Evolutionary conservation across 2,888 invertebrate genomes (phyloP).

Genomic region (Bugula neritina): DNA sequence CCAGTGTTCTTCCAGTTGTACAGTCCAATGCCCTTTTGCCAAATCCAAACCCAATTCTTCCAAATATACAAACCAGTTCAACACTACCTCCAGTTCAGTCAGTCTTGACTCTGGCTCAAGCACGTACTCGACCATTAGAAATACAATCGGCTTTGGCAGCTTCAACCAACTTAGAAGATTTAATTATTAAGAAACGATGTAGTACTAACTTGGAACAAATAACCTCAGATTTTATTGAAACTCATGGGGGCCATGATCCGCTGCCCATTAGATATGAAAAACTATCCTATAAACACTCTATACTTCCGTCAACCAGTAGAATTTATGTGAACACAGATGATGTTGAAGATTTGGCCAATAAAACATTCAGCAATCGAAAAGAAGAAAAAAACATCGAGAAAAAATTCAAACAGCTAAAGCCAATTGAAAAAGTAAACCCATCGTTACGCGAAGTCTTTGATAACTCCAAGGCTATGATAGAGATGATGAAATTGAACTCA

Average conservation of each 20-base stretch:
- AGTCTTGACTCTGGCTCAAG: background rate
- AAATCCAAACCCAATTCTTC: background rate
- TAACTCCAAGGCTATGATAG: slow-evolving; percentile 7
- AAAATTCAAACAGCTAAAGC: background rate
- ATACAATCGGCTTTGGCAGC: background rate
- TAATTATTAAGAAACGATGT: slow-evolving; percentile 5
- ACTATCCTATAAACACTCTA: background rate
- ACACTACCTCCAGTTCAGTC: background rate
- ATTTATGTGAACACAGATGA: background rate
- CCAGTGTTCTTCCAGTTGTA: background rate
- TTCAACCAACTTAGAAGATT: background rate
- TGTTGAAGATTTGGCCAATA: slow-evolving; percentile 1
- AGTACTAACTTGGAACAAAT: slow-evolving; percentile 7
- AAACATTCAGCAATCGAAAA: slow-evolving; percentile 12
- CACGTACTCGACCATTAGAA: background rate
- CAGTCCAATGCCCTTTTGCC: background rate
- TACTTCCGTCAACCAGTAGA: background rate
- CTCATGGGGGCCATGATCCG: background rate
- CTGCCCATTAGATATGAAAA: background rate
- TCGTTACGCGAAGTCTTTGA: slow-evolving; percentile 10
- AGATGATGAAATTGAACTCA: background rate
- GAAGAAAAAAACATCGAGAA: background rate
- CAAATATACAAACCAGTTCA: background rate
- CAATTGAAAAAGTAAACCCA: slow-evolving; percentile 16
- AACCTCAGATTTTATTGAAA: background rate